Conservation (phyloP, 1,140 invertebrate species). For the Holotrichia oblita region DNA sequence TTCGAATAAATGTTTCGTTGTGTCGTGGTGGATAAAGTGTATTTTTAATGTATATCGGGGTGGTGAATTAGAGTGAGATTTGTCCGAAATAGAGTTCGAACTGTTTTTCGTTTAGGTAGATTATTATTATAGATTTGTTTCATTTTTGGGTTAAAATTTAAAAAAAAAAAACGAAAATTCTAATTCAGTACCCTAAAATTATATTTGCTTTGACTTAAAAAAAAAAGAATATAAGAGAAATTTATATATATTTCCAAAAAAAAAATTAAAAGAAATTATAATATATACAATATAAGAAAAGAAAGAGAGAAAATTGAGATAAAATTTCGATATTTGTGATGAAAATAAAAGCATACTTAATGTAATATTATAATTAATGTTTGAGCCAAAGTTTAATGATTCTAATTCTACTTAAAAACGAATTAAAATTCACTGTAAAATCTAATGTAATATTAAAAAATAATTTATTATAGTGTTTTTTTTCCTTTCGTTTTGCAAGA, state of each 20-base stretch:
- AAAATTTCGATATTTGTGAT: not conserved
- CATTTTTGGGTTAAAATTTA: too few relatives aligned
- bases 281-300: not conserved
- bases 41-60: not conserved
- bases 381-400: slow-evolving; percentile 2
- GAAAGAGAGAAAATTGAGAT: too few relatives aligned
- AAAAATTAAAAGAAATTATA: not conserved
- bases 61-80: not conserved
- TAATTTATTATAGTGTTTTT: too few relatives aligned
- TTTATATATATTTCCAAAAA: not conserved
- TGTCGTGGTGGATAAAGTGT: not conserved
- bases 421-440: not conserved
- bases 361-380: too few relatives aligned
- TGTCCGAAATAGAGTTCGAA: too few relatives aligned
- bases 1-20: slow-evolving; percentile 38
- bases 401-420: not conserved
- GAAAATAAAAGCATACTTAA: not conserved
- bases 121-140: too few relatives aligned
- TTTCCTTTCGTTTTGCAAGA: not conserved
- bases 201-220: too few relatives aligned
- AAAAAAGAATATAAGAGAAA: not conserved
- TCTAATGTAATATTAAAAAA: too few relatives aligned
- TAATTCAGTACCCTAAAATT: too few relatives aligned
- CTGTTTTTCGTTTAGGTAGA: too few relatives aligned
- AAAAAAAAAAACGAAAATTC: too few relatives aligned